These are phyloP conservation scores for Corvus cornix DNA, from an alignment of 2,113 vertebrate genomes.

Conservation along the genomic window DNA sequence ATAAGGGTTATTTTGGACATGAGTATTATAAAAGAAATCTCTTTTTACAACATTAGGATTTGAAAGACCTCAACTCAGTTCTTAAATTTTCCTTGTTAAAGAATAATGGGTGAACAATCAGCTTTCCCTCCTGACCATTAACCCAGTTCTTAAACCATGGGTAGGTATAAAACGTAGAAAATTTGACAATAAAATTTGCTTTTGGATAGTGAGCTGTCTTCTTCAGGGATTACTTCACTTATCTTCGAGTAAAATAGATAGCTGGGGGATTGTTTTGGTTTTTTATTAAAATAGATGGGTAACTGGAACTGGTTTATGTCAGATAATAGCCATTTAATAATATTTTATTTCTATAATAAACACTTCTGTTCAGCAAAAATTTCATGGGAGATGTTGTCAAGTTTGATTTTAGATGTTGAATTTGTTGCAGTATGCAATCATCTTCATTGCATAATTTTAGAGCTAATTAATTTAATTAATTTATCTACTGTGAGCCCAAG, in stretches of 20 bases:
- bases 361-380: not conserved
- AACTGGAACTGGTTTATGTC: not conserved
- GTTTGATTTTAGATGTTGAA: not conserved
- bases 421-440: not conserved
- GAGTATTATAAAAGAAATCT: not conserved
- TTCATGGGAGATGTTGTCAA: not conserved
- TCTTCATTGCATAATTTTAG: not conserved
- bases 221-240: not conserved
- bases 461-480: not conserved
- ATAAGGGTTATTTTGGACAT: not conserved
- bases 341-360: not conserved
- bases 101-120: not conserved
- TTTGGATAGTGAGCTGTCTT: not conserved
- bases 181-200: not conserved
- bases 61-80: not conserved
- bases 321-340: not conserved
- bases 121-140: not conserved
- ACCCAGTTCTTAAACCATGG: not conserved
- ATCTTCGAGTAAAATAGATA: not conserved
- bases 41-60: not conserved
- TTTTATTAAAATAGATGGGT: not conserved
- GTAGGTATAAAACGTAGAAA: not conserved
- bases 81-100: not conserved
- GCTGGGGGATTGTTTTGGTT: not conserved
- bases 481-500: not conserved